Evolutionary conservation across 1,140 invertebrate genomes (phyloP).

Genomic region (Lanistes nyassanus): DNA sequence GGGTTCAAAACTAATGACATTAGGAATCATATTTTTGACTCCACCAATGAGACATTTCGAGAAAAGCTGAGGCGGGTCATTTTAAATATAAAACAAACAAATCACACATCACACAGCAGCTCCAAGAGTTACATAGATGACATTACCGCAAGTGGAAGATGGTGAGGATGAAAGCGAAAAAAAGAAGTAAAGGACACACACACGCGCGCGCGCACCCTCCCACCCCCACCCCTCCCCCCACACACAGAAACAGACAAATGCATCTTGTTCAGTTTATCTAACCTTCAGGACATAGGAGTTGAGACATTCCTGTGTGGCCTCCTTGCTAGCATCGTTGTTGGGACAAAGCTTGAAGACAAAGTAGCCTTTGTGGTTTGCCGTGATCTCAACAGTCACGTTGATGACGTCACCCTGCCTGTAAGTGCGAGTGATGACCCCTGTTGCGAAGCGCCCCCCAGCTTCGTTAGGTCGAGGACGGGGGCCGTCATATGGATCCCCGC

Average conservation of each 20-base stretch:
- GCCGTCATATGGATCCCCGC: constrained; percentile 85
- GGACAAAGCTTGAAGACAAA: constrained; percentile 58
- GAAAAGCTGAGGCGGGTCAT: too few species aligned
- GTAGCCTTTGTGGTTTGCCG: constrained; percentile 50
- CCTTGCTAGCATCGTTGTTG: constrained; percentile 60
- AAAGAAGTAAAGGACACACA: neutral
- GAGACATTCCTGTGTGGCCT: constrained; percentile 48
- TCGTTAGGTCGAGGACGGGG: constrained; percentile 81
- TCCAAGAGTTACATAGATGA: too few species aligned
- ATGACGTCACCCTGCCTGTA: constrained; percentile 40
- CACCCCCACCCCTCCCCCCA: neutral
- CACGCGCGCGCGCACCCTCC: neutral
- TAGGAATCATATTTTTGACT: too few species aligned
- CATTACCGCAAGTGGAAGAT: too few species aligned
- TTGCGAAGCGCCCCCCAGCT: constrained; percentile 83
- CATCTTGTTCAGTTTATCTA: neutral
- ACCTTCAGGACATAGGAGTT: constrained; percentile 54
- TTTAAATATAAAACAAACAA: too few species aligned
- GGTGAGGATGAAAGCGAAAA: too few species aligned
- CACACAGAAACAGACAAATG: neutral
- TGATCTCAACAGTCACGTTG: constrained; percentile 35
- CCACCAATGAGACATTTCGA: too few species aligned
- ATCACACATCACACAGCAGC: too few species aligned
- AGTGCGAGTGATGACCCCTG: constrained; percentile 57
- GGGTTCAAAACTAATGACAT: too few species aligned